phyloP scores from a whole-genome alignment of 2,888 invertebrate genomes.

The Altica lythri region DNA sequence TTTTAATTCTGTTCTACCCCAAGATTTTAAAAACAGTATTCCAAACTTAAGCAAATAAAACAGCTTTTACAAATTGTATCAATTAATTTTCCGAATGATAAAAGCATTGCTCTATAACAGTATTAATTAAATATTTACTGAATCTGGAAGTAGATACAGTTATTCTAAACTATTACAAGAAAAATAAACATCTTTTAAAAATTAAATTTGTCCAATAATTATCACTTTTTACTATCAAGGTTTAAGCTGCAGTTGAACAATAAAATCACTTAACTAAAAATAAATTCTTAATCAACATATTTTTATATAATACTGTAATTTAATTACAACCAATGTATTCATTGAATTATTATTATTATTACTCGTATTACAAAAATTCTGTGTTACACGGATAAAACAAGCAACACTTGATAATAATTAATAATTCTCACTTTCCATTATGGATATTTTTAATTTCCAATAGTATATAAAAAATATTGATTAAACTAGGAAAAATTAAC shows the following conservation, averaged over 20 bases:
- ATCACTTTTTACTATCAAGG: slow-evolving; percentile 53
- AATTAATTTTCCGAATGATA: not conserved
- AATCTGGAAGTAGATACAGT: slow-evolving; percentile 19
- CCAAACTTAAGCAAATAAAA: too few relatives aligned
- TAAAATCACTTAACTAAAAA: not conserved
- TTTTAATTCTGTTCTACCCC: slow-evolving; percentile 19
- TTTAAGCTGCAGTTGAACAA: slow-evolving; percentile 52
- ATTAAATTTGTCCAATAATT: slow-evolving; percentile 56
- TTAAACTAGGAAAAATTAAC: too few relatives aligned
- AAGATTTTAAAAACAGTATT: too few relatives aligned
- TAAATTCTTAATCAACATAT: slow-evolving; percentile 2
- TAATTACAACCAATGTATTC: too few relatives aligned
- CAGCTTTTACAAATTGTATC: not conserved
- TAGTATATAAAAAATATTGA: too few relatives aligned
- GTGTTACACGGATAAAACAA: too few relatives aligned
- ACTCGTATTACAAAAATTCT: too few relatives aligned
- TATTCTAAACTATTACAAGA: slow-evolving; percentile 26
- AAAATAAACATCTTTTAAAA: slow-evolving; percentile 17
- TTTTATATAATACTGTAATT: too few relatives aligned
- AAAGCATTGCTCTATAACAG: not conserved
- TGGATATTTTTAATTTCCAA: too few relatives aligned
- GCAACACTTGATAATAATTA: too few relatives aligned
- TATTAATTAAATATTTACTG: not conserved
- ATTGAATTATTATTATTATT: too few relatives aligned
- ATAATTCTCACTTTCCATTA: too few relatives aligned